Evolutionary conservation across 2,113 vertebrate genomes (phyloP), one percentile per base, ranked within the genome.

Genomic region (Semicossyphus pulcher): DNA sequence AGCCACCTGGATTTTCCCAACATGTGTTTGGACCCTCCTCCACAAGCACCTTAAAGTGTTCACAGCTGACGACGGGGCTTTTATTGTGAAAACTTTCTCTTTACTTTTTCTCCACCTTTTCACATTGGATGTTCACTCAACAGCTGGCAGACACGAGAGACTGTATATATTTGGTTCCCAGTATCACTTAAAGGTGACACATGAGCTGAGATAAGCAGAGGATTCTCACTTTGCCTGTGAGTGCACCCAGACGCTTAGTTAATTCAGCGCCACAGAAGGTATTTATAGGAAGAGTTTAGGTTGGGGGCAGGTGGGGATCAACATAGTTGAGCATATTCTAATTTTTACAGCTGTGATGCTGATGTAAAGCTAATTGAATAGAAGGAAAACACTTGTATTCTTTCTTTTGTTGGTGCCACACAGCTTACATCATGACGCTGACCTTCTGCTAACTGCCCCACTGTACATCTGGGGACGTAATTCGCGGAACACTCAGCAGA

Each of bases 401-500:
- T 60, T 58, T 52, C 28, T 54, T 76, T 69, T 72, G 75, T 73
- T 74, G 81, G 70, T 76, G 69, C 60, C 53, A 47, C 69, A 29
- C 49, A 65, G 65, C 77, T 75, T 59, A 65, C 71, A 61, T 79
- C 41, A 49, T 28, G 44, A 66, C 0, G 64, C 85, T 80, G 85
- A 88, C 89, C 87, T 83, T 80, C 73, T 79, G 73, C 68, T 85
- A 45, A 76, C 58, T 56, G 75, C 61, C 54, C 59, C 59, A 71
- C 79, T 76, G 74, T 78, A 68, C 77, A 32, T 82, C 65, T 3
- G 29, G 82, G 71, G 67, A 77, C 58, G 76, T 80, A 75, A 85
- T 83, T 86, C 59, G 21, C 26, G 76, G 42, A 77, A 68, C n/a
- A 7, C 80, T 79, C 73, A 68, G 2, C 76, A 72, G 61, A 84